A percentile compares a stretch with the other conserved stretches of the same genome.
phyloP scores from a whole-genome alignment of 2,888 invertebrate species.

The Drosophila ezoana region DNA sequence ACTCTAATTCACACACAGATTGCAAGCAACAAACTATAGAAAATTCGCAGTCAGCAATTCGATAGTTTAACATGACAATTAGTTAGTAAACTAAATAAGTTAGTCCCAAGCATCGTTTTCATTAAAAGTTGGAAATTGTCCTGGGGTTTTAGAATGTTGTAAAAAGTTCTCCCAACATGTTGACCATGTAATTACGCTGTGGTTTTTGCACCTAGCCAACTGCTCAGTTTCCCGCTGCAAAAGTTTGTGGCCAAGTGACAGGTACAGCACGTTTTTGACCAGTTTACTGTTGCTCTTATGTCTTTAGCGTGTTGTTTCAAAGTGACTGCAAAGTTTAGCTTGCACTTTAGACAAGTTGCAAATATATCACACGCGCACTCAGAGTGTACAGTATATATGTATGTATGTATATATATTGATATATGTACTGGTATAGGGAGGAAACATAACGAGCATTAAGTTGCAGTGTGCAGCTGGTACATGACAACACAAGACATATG shows the following conservation, averaged over 20 bases:
- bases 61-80: conserved; percentile 9
- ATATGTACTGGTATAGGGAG: conserved; percentile 5
- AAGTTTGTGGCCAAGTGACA: conserved; percentile 62
- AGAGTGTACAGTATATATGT: neutral
- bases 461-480: conserved; percentile 54
- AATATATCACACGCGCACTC: conserved; percentile 16
- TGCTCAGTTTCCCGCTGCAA: conserved; percentile 22
- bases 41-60: neutral
- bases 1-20: too few species aligned
- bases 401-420: conserved; percentile 10
- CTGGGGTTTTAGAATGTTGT: neutral
- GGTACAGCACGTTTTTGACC: conserved; percentile 36
- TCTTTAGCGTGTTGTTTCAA: conserved; percentile 51
- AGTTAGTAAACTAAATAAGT: conserved; percentile 26
- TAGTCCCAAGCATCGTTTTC: conserved; percentile 1
- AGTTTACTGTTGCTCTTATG: conserved; percentile 37
- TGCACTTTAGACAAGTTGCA: conserved; percentile 36
- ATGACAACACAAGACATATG: conserved; percentile 59
- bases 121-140: neutral
- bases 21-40: neutral
- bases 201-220: conserved; percentile 57
- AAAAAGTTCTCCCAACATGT: conserved; percentile 31
- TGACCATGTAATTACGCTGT: conserved; percentile 61
- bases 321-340: conserved; percentile 31
- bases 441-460: conserved; percentile 61